Conservation (phyloP, 2,113 vertebrate species). For the Aegotheles bennettii region DNA sequence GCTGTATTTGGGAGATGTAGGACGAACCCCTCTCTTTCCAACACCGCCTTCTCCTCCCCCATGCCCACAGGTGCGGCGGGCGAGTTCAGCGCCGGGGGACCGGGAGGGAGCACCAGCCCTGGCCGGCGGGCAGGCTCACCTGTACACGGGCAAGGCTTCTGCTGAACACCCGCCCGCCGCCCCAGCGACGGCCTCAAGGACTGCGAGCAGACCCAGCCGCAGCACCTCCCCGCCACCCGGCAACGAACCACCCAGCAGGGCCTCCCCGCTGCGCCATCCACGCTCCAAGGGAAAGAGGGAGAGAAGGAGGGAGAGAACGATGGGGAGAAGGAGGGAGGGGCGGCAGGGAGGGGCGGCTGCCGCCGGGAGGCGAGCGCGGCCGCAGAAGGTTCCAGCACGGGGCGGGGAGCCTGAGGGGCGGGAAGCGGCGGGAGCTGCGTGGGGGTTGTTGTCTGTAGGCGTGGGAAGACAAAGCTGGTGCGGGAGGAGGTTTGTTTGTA, state of each 20-base stretch:
- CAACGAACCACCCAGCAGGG: accelerated
- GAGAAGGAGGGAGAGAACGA: no score
- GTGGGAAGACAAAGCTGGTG: accelerated
- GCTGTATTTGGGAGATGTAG: accelerated
- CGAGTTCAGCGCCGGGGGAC: accelerated
- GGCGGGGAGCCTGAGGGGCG: neutral
- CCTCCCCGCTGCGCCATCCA: accelerated
- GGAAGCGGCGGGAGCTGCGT: accelerated
- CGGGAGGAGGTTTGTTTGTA: neutral
- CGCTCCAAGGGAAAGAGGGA: neutral
- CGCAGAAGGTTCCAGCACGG: neutral
- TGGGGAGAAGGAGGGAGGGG: no score
- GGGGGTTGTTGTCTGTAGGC: accelerated
- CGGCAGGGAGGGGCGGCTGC: accelerated
- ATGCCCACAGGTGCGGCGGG: accelerated
- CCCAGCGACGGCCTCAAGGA: accelerated
- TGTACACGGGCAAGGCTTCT: accelerated
- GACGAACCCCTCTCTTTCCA: neutral
- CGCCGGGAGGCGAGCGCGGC: no score
- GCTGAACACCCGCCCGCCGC: neutral
- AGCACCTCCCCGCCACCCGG: accelerated
- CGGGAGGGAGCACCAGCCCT: no score
- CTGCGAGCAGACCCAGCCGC: accelerated
- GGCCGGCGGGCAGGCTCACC: no score
- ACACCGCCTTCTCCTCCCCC: accelerated